These are phyloP conservation scores for Phoronis australis DNA, from an alignment of 2,888 invertebrate genomes.

Conservation along the genomic window DNA sequence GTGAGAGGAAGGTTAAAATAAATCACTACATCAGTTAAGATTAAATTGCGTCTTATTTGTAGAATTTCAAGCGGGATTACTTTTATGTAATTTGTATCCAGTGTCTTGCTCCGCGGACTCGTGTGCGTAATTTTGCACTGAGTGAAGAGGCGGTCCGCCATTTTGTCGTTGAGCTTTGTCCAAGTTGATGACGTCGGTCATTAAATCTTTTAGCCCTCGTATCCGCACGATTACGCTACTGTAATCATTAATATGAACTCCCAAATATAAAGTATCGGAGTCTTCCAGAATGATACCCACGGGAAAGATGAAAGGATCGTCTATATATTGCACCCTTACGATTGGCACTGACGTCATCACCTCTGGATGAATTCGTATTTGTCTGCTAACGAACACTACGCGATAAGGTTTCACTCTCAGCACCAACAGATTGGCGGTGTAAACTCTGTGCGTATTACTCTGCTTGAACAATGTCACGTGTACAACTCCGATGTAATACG, in stretches of 20 bases:
- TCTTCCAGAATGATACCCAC: background rate
- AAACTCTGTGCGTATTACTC: background rate
- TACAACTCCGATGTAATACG: background rate
- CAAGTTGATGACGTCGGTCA: background rate
- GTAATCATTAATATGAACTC: slow-evolving; percentile 1
- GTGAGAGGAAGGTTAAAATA: too few species aligned
- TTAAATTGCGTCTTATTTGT: too few species aligned
- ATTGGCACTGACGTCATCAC: background rate
- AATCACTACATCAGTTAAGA: too few species aligned
- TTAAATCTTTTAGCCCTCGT: background rate
- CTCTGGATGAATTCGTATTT: background rate
- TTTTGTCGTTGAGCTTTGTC: background rate
- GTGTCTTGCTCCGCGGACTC: too few species aligned
- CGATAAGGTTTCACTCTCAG: background rate
- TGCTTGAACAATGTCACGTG: slow-evolving; percentile 1
- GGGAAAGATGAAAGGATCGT: slow-evolving; percentile 2
- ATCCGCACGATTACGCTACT: background rate
- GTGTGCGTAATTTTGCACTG: too few species aligned
- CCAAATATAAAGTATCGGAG: background rate
- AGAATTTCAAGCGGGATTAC: too few species aligned
- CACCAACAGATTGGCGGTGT: background rate
- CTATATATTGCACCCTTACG: background rate
- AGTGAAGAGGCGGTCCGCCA: background rate
- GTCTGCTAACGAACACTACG: background rate
- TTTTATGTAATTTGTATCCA: too few species aligned